A percentile compares a stretch with the other conserved stretches of the same genome.
These are phyloP conservation scores for Microplitis mediator DNA, from an alignment of 1,140 invertebrate genomes.

Conservation along the genomic window DNA sequence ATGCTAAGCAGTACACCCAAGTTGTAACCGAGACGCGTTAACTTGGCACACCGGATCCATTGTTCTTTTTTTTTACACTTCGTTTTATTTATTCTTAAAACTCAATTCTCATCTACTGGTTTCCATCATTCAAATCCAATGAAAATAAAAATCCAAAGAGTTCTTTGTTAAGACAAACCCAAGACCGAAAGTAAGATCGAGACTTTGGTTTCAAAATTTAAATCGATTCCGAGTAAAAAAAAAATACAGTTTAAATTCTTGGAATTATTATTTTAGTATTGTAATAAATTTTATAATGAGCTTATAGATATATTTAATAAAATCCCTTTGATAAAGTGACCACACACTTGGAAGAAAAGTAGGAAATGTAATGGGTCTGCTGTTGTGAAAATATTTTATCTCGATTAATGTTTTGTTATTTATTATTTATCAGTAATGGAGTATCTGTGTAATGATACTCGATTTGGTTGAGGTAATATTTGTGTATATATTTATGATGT, in stretches of 20 bases:
- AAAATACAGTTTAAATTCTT: not conserved
- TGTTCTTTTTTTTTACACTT: slow-evolving; percentile 26
- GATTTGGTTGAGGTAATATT: not conserved
- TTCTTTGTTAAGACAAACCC: not conserved
- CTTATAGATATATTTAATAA: no score
- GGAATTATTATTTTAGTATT: not conserved
- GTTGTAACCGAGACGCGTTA: slow-evolving; percentile 34
- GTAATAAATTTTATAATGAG: not conserved
- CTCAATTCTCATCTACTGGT: slow-evolving; percentile 1
- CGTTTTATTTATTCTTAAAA: slow-evolving; percentile 7
- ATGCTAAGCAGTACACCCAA: slow-evolving; percentile 35
- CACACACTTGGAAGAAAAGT: not conserved
- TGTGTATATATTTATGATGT: not conserved
- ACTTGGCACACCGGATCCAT: slow-evolving; percentile 22
- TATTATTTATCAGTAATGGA: slow-evolving; percentile 1
- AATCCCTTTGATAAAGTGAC: no score
- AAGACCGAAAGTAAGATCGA: not conserved
- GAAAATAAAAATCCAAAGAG: not conserved
- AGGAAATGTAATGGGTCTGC: slow-evolving; percentile 32
- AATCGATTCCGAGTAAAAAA: not conserved
- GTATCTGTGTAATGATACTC: slow-evolving; percentile 29
- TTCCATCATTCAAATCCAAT: slow-evolving; percentile 7
- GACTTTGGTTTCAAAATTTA: no score
- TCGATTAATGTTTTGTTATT: no score
- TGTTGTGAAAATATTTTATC: no score